phyloP scores from a whole-genome alignment of 1,140 invertebrate species.

The Drosophila sechellia region DNA sequence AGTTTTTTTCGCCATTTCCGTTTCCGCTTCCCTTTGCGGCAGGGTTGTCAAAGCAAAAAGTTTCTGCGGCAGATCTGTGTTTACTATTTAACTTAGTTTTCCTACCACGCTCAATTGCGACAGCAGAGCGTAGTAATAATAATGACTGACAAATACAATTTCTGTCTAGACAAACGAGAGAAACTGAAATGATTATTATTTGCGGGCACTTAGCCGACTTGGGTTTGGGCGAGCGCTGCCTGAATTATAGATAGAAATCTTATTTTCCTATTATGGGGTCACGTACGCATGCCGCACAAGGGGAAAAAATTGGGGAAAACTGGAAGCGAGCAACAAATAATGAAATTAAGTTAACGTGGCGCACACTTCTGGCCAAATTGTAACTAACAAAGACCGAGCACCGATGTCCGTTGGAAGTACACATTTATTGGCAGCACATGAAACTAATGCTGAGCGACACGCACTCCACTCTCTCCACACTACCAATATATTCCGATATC shows the following conservation, averaged over 20 bases:
- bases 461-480: constrained; percentile 23
- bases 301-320: constrained; percentile 5
- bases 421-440: constrained; percentile 76
- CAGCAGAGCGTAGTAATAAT: constrained; percentile 45
- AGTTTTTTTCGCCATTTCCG: constrained; percentile 51
- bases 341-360: constrained; percentile 78
- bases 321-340: constrained; percentile 66
- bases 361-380: constrained; percentile 55
- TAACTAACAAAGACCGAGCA: constrained; percentile 47
- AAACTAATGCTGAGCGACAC: constrained; percentile 71
- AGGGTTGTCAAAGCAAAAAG: constrained; percentile 63
- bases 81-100: constrained; percentile 42
- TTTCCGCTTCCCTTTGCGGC: constrained; percentile 30
- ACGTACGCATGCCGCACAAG: constrained; percentile 61
- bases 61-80: constrained; percentile 42
- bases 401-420: constrained; percentile 51
- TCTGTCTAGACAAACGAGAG: constrained; percentile 63
- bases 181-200: constrained; percentile 59
- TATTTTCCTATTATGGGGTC: constrained; percentile 78
- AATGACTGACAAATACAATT: constrained; percentile 72
- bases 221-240: constrained; percentile 42
- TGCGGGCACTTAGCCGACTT: constrained; percentile 38
- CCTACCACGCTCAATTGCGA: constrained; percentile 44
- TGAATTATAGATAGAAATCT: constrained; percentile 82
- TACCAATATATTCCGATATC: not conserved